Conservation (phyloP, 2,113 vertebrate species). For the Urocitellus parryii region DNA sequence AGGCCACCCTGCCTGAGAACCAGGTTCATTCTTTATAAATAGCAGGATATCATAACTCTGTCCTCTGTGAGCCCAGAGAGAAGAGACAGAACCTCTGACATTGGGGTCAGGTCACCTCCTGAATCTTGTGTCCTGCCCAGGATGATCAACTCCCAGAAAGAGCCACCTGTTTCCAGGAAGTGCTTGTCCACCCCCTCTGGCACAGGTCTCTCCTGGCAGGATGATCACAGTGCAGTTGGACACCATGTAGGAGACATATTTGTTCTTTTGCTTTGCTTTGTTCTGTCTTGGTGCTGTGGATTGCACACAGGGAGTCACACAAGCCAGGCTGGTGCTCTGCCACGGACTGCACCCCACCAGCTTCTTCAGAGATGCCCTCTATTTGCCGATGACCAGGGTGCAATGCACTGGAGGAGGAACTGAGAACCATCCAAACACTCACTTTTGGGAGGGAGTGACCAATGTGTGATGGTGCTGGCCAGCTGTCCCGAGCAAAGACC, state of each 20-base stretch:
- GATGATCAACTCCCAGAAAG: background rate
- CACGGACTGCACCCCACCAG: no score
- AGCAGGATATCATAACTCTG: background rate
- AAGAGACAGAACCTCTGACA: background rate
- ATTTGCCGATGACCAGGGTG: background rate
- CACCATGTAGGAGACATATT: background rate
- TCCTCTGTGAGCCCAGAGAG: background rate
- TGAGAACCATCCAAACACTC: background rate
- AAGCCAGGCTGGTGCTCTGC: no score
- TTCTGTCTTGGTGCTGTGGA: no score
- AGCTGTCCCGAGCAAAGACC: background rate
- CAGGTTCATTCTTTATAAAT: background rate
- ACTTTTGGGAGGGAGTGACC: background rate
- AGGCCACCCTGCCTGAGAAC: no score
- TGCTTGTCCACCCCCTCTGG: background rate
- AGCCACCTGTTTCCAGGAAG: background rate
- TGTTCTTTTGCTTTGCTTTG: background rate
- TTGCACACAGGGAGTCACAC: background rate
- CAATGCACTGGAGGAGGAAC: background rate
- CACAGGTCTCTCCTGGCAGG: background rate
- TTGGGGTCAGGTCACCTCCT: background rate
- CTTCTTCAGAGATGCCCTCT: no score
- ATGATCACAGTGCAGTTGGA: background rate
- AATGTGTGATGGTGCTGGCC: background rate
- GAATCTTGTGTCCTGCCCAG: background rate